phyloP scores from a whole-genome alignment of 2,888 invertebrate genomes.

The Dicyrtoma fusca region DNA sequence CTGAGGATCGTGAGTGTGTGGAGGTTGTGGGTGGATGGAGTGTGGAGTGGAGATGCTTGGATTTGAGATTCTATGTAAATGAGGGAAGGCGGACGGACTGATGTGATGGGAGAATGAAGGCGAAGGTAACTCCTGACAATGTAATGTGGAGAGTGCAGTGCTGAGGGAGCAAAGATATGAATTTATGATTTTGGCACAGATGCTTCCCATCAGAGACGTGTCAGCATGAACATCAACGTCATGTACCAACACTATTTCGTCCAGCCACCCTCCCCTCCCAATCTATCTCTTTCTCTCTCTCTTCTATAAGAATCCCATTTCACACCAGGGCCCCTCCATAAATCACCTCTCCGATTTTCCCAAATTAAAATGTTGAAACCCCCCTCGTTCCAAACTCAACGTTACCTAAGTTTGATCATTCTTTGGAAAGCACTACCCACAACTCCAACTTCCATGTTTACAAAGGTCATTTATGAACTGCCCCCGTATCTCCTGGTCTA shows the following conservation, averaged over 20 bases:
- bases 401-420: no score
- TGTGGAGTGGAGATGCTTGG: no score
- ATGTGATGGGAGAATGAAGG: no score
- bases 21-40: no score
- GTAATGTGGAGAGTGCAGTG: background rate
- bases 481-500: background rate
- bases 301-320: background rate
- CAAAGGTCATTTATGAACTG: no score
- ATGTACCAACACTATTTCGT: constrained; percentile 6
- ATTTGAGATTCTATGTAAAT: background rate
- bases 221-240: constrained; percentile 17
- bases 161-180: constrained; percentile 5
- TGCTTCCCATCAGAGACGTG: constrained; percentile 18
- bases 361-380: no score
- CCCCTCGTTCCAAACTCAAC: no score
- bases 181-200: constrained; percentile 29
- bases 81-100: background rate
- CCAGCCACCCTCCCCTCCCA: background rate
- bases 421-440: no score
- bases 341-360: no score
- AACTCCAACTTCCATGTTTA: no score
- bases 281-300: background rate
- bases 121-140: background rate
- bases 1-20: no score
- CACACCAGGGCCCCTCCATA: no score